Conservation (phyloP, 1,140 invertebrate genomes). For the Meloidogyne floridensis region DNA sequence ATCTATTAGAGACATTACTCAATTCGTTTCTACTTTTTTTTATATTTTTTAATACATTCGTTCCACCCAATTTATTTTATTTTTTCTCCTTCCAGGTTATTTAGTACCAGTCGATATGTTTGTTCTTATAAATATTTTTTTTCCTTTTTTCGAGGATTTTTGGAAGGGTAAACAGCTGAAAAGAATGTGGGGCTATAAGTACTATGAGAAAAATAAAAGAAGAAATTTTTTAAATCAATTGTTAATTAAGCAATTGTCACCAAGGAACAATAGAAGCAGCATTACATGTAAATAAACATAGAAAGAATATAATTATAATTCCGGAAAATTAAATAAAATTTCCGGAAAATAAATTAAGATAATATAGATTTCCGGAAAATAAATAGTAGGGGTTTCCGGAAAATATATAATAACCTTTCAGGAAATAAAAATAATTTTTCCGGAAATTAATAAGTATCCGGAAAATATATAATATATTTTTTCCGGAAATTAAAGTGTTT, state of each 20-base stretch:
- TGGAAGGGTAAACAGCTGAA: not conserved
- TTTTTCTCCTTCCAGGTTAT: not conserved
- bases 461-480: no score
- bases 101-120: slow-evolving; percentile 8
- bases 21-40: not conserved
- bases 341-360: no score
- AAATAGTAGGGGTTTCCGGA: no score
- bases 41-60: not conserved
- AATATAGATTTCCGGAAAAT: no score
- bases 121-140: not conserved
- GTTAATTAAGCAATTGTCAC: slow-evolving; percentile 4
- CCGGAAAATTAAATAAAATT: no score
- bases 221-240: not conserved
- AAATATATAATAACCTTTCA: no score
- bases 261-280: not conserved
- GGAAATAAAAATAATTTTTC: no score
- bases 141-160: not conserved
- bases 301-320: not conserved
- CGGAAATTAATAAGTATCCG: no score
- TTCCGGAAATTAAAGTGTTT: no score
- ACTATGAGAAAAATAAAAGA: not conserved
- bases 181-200: not conserved
- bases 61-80: slow-evolving; percentile 9
- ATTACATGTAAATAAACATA: not conserved
- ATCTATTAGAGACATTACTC: slow-evolving; percentile 14